Evolutionary conservation across 2,797 vertebrate genomes (phyloP).

Genomic region (Hippocampus kuda): DNA sequence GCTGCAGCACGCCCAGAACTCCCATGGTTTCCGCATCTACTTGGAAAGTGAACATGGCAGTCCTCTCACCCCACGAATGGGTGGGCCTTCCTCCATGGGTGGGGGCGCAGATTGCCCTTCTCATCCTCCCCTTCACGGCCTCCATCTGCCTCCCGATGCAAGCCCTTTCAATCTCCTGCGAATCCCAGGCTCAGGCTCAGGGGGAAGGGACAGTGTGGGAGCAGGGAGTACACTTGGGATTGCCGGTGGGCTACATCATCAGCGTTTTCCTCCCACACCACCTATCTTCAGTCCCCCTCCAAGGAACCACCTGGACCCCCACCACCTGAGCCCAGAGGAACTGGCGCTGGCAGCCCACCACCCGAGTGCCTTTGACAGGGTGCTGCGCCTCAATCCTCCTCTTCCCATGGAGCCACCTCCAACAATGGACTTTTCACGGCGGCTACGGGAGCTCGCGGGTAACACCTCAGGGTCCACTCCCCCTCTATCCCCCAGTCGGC

Average conservation of each 20-base stretch:
- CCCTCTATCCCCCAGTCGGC: slow-evolving; percentile 90
- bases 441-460: slow-evolving; percentile 96
- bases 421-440: slow-evolving; percentile 98
- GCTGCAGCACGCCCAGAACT: slow-evolving; percentile 98
- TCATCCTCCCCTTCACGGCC: slow-evolving; percentile 94
- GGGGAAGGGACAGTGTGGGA: slow-evolving; percentile 79
- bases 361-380: slow-evolving; percentile 99
- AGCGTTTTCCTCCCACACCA: slow-evolving; percentile 94
- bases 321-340: slow-evolving; percentile 98
- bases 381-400: slow-evolving; percentile 98
- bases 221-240: slow-evolving; percentile 57
- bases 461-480: slow-evolving; percentile 92
- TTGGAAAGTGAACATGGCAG: slow-evolving; percentile 98
- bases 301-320: slow-evolving; percentile 95
- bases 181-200: slow-evolving; percentile 91
- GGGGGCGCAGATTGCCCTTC: slow-evolving; percentile 90
- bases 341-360: slow-evolving; percentile 97
- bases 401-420: slow-evolving; percentile 95
- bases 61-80: slow-evolving; percentile 94
- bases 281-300: slow-evolving; percentile 98
- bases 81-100: slow-evolving; percentile 80
- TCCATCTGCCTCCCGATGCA: slow-evolving; percentile 96
- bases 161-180: slow-evolving; percentile 99
- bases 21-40: slow-evolving; percentile 98
- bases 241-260: slow-evolving; percentile 75